These are phyloP conservation scores for Axinella damicornis DNA, from an alignment of 37 sponge, comb jelly and placozoan genomes.

Conservation along the genomic window DNA sequence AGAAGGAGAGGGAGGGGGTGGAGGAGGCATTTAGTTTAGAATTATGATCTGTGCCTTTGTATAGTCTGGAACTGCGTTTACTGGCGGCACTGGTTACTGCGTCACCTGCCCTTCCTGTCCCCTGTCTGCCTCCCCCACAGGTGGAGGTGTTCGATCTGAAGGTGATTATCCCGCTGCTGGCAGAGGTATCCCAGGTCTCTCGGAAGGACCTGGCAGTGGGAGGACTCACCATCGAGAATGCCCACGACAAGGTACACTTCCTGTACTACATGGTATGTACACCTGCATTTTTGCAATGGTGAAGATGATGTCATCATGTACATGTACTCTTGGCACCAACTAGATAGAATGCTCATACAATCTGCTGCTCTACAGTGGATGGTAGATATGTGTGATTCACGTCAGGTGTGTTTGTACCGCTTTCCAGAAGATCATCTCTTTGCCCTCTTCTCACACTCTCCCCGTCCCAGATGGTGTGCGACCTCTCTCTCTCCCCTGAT, in stretches of 20 bases:
- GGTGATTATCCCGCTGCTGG: constrained; percentile 5
- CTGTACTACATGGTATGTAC: too few species aligned
- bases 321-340: too few species aligned
- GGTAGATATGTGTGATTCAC: too few species aligned
- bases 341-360: too few species aligned
- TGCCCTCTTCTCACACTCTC: not conserved
- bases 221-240: constrained; percentile 28
- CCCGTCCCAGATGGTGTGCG: constrained; percentile 55
- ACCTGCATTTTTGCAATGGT: too few species aligned
- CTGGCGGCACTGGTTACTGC: too few species aligned
- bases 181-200: constrained; percentile 1
- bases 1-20: not conserved
- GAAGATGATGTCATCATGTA: too few species aligned
- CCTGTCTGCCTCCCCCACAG: not conserved
- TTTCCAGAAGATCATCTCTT: not conserved
- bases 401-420: too few species aligned
- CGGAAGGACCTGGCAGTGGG: constrained; percentile 24
- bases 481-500: constrained; percentile 88
- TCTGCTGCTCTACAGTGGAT: too few species aligned
- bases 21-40: constrained; percentile 7
- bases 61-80: too few species aligned
- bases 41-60: too few species aligned
- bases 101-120: too few species aligned
- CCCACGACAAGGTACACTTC: constrained; percentile 59
- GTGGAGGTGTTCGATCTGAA: constrained; percentile 65